A percentile compares a stretch with the other conserved stretches of the same genome.
phyloP scores from a whole-genome alignment of 2,797 vertebrate species.

The Coregonus ussuriensis region DNA sequence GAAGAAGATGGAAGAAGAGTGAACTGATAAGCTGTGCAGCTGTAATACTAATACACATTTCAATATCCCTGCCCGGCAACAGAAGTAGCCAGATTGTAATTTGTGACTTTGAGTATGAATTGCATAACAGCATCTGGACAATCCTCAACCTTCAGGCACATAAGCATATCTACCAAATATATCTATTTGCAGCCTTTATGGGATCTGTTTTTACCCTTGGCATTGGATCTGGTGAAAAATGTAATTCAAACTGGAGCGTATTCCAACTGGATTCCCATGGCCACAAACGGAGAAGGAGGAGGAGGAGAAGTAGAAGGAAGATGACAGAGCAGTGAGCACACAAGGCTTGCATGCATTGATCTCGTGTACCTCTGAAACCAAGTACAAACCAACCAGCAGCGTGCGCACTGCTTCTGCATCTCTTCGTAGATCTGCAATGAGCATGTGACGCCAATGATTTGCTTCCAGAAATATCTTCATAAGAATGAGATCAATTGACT shows the following conservation, averaged over 20 bases:
- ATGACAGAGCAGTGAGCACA: conserved; percentile 27
- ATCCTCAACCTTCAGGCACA: conserved; percentile 72
- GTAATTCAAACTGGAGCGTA: conserved; percentile 57
- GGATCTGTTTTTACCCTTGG: conserved; percentile 70
- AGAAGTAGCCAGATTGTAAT: conserved; percentile 90
- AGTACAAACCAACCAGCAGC: neutral
- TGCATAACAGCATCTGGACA: conserved; percentile 80
- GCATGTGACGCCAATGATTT: no score
- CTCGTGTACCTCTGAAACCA: neutral
- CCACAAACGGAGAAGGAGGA: neutral
- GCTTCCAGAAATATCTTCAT: no score
- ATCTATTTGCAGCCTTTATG: conserved; percentile 70
- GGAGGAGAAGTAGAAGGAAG: conserved; percentile 1
- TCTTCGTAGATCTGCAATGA: neutral
- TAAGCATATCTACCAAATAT: conserved; percentile 70
- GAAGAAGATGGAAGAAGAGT: conserved; percentile 49
- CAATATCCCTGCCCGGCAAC: conserved; percentile 87
- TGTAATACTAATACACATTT: conserved; percentile 87
- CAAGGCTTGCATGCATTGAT: conserved; percentile 43
- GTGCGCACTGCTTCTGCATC: neutral
- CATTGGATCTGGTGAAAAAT: conserved; percentile 60
- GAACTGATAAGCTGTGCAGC: conserved; percentile 87
- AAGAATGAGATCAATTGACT: no score
- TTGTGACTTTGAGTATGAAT: conserved; percentile 85
- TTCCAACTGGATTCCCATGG: conserved; percentile 27